phyloP scores from a whole-genome alignment of 2,888 invertebrate genomes.

The Campopleginae sp. region DNA sequence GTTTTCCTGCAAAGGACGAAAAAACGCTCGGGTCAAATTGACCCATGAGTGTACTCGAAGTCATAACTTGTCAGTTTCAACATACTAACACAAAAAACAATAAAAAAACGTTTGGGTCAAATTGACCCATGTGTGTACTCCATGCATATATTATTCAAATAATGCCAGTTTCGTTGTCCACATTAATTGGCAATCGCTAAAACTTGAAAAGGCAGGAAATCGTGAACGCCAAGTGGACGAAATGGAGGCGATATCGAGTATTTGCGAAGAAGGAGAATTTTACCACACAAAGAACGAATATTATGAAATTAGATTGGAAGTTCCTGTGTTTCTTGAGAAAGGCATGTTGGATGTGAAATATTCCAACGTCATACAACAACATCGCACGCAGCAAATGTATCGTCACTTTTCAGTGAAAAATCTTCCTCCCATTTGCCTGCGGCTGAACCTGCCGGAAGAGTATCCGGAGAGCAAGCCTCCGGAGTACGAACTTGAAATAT shows the following conservation, averaged over 20 bases:
- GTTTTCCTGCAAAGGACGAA: too few relatives aligned
- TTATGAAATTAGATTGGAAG: slow-evolving; percentile 32
- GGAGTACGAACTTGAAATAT: slow-evolving; percentile 70
- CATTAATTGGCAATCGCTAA: neutral
- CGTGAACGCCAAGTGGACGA: slow-evolving; percentile 74
- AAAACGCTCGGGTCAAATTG: too few relatives aligned
- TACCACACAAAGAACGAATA: slow-evolving; percentile 9
- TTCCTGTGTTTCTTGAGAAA: slow-evolving; percentile 25
- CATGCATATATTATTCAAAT: neutral
- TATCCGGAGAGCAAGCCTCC: slow-evolving; percentile 75
- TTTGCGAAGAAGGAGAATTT: slow-evolving; percentile 73
- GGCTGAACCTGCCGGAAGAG: slow-evolving; percentile 69
- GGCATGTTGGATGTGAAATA: slow-evolving; percentile 31
- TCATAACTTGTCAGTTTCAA: too few relatives aligned
- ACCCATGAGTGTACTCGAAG: too few relatives aligned
- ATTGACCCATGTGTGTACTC: too few relatives aligned
- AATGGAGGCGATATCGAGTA: slow-evolving; percentile 71
- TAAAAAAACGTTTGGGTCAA: too few relatives aligned
- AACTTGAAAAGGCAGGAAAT: slow-evolving; percentile 32
- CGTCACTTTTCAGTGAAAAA: slow-evolving; percentile 67
- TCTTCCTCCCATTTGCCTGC: slow-evolving; percentile 73
- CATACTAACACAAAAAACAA: too few relatives aligned
- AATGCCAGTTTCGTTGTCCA: neutral
- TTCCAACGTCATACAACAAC: neutral
- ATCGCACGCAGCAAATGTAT: neutral